Conservation (phyloP, 2,113 vertebrate genomes). For the Madoqua kirkii region DNA sequence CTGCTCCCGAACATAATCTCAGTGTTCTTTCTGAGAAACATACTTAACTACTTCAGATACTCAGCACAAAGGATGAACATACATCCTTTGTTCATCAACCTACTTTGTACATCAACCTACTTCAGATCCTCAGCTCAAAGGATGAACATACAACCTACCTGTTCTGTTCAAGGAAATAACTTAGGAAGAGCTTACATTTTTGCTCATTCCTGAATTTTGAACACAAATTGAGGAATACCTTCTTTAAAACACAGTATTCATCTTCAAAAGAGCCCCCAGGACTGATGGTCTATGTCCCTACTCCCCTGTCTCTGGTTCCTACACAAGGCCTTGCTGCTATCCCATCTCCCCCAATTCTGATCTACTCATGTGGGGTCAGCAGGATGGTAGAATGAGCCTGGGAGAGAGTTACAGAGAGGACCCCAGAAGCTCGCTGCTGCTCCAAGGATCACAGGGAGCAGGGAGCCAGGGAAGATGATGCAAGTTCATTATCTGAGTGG, state of each 20-base stretch:
- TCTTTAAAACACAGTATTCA: background rate
- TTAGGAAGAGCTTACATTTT: background rate
- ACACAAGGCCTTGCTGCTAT: rapidly evolving
- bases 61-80: background rate
- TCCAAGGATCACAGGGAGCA: background rate
- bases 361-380: rapidly evolving
- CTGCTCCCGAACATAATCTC: background rate
- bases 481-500: no score
- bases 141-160: background rate
- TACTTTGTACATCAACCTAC: background rate
- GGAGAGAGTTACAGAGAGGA: background rate
- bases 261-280: background rate
- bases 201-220: background rate
- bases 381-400: background rate
- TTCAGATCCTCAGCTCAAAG: background rate
- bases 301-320: background rate
- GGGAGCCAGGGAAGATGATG: background rate
- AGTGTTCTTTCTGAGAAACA: background rate
- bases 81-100: no score
- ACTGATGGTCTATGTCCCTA: rapidly evolving
- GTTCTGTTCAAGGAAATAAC: background rate
- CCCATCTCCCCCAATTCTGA: background rate
- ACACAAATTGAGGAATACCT: background rate
- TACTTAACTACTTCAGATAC: background rate
- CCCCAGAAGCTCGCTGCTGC: background rate